phyloP scores from a whole-genome alignment of 2,888 invertebrate species.

The Drosophila nr. perissopoda region DNA sequence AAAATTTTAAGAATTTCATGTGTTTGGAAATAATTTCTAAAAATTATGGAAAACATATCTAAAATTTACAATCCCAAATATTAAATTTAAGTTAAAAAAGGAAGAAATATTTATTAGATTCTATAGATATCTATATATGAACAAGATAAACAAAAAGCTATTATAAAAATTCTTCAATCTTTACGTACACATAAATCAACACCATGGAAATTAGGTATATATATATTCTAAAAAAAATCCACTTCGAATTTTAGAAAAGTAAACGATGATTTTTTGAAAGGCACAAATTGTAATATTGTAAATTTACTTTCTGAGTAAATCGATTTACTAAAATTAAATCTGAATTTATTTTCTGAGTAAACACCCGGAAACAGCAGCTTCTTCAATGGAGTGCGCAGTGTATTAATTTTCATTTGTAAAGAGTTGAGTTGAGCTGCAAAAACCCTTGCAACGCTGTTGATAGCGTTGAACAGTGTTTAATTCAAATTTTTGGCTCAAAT shows the following conservation, averaged over 20 bases:
- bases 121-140: no score
- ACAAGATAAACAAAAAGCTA: background rate
- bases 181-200: background rate
- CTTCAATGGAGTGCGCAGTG: slow-evolving; percentile 54
- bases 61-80: background rate
- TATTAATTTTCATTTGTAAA: slow-evolving; percentile 66
- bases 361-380: slow-evolving; percentile 14
- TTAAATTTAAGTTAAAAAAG: background rate
- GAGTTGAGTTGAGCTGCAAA: slow-evolving; percentile 23
- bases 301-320: background rate
- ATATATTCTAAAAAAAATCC: background rate
- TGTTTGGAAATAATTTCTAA: background rate
- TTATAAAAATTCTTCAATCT: background rate
- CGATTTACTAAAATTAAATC: background rate
- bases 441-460: slow-evolving; percentile 4
- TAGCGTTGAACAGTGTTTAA: slow-evolving; percentile 52
- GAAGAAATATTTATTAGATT: background rate
- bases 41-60: background rate
- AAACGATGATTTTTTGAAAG: background rate
- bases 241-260: background rate
- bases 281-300: background rate
- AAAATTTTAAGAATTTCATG: no score
- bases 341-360: background rate
- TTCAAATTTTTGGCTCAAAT: slow-evolving; percentile 52
- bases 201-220: background rate